Percentiles rank a stretch among this genome's conserved stretches.
phyloP scores from a whole-genome alignment of 2,888 invertebrate species.

The Oscheius sp. region DNA sequence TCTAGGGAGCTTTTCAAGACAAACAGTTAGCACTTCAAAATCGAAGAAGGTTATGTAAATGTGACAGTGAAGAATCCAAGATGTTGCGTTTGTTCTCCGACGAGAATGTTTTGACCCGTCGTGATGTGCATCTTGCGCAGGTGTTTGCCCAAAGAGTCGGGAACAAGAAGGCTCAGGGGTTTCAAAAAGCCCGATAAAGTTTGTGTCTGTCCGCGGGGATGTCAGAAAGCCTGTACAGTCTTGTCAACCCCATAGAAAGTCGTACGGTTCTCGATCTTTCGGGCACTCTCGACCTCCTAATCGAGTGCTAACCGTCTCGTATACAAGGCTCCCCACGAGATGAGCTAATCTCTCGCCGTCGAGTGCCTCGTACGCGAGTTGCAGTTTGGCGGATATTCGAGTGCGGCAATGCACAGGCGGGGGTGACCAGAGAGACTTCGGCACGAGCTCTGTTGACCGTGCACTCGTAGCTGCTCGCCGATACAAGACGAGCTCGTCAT shows the following conservation, averaged over 20 bases:
- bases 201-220: slow-evolving; percentile 4
- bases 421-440: slow-evolving; percentile 33
- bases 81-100: not conserved
- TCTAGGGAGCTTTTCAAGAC: too few species aligned
- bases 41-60: too few species aligned
- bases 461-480: slow-evolving; percentile 36
- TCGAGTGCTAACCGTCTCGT: slow-evolving; percentile 21
- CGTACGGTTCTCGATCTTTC: slow-evolving; percentile 13
- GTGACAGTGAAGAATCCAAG: too few species aligned
- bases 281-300: not conserved
- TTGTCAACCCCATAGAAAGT: not conserved
- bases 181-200: slow-evolving; percentile 16
- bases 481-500: slow-evolving; percentile 36
- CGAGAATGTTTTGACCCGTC: slow-evolving; percentile 20
- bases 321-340: slow-evolving; percentile 10
- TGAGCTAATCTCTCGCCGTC: slow-evolving; percentile 21
- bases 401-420: slow-evolving; percentile 30
- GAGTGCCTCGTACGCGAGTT: slow-evolving; percentile 35
- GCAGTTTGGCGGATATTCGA: slow-evolving; percentile 35
- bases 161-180: slow-evolving; percentile 16
- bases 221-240: not conserved
- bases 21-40: too few species aligned
- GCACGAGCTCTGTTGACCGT: slow-evolving; percentile 37
- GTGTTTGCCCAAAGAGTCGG: slow-evolving; percentile 35
- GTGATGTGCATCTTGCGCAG: slow-evolving; percentile 29